These are phyloP conservation scores for Montipora foliosa DNA, from an alignment of 64 coral and sea anemone species.

Conservation along the genomic window DNA sequence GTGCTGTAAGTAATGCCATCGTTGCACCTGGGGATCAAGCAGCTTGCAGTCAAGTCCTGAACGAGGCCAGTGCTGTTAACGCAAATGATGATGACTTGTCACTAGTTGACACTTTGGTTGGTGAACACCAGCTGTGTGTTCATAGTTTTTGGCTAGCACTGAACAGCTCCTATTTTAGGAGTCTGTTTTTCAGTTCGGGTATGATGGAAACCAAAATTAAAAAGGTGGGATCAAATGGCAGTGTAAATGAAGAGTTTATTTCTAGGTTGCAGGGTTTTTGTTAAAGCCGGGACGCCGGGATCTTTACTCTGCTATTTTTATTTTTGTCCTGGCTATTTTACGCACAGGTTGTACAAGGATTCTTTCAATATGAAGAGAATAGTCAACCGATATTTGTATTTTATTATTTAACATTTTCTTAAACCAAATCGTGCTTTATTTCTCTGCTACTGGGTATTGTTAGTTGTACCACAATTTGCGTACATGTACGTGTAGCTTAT, in stretches of 20 bases:
- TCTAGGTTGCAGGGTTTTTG: too few relatives aligned
- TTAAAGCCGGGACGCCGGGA: too few relatives aligned
- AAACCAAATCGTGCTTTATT: too few relatives aligned
- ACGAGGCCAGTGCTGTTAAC: neutral
- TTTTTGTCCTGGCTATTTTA: too few relatives aligned
- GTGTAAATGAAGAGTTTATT: neutral
- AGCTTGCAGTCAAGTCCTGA: neutral
- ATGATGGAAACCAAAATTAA: conserved; percentile 94
- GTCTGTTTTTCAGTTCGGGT: conserved; percentile 90
- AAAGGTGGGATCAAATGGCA: conserved; percentile 45
- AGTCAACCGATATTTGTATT: too few relatives aligned
- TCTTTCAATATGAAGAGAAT: too few relatives aligned
- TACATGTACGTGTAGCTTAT: too few relatives aligned
- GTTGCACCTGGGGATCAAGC: neutral
- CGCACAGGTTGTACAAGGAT: too few relatives aligned
- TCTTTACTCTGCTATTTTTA: too few relatives aligned
- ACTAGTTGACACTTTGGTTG: conserved; percentile 59
- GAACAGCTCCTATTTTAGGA: conserved; percentile 91
- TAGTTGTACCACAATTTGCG: too few relatives aligned
- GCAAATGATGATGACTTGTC: neutral
- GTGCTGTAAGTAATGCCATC: neutral
- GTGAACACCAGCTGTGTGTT: conserved; percentile 82
- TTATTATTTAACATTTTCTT: too few relatives aligned
- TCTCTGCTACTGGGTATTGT: too few relatives aligned
- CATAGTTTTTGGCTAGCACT: conserved; percentile 94